Evolutionary conservation across 2,797 vertebrate genomes (phyloP).

Genomic region (Champsocephalus esox): DNA sequence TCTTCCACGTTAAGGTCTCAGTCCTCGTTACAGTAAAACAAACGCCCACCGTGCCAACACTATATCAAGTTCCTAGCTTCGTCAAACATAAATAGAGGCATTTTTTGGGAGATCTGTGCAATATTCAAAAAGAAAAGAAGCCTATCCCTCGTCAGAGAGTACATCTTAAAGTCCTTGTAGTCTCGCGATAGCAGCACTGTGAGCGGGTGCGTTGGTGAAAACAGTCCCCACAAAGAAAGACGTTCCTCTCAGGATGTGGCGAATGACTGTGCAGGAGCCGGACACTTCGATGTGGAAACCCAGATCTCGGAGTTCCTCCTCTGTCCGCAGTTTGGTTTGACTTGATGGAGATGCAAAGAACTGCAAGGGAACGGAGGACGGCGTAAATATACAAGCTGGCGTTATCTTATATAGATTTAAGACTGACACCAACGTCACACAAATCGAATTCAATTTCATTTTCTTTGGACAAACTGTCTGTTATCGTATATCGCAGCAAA

Average conservation of each 20-base stretch:
- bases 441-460: too few relatives aligned
- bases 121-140: neutral
- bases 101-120: too few relatives aligned
- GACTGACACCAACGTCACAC: too few relatives aligned
- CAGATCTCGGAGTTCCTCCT: constrained; percentile 87
- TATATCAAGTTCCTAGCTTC: constrained; percentile 10
- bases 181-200: constrained; percentile 89
- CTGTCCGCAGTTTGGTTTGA: constrained; percentile 83
- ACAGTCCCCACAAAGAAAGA: constrained; percentile 91
- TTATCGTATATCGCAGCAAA: too few relatives aligned
- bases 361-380: constrained; percentile 68
- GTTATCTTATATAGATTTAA: too few relatives aligned
- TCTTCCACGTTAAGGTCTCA: constrained; percentile 11
- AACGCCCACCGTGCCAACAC: constrained; percentile 7
- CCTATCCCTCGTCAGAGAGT: constrained; percentile 71
- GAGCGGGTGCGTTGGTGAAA: constrained; percentile 92
- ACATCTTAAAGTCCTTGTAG: constrained; percentile 84
- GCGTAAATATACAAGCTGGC: neutral
- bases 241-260: constrained; percentile 89
- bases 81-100: constrained; percentile 50
- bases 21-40: constrained; percentile 37
- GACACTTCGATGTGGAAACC: constrained; percentile 93
- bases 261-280: constrained; percentile 95
- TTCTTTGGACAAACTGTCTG: too few relatives aligned
- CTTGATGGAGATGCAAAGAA: constrained; percentile 91